Percentiles rank a stretch among this genome's conserved stretches.
phyloP scores from a whole-genome alignment of 2,113 vertebrate species.

The Austrofundulus limnaeus region DNA sequence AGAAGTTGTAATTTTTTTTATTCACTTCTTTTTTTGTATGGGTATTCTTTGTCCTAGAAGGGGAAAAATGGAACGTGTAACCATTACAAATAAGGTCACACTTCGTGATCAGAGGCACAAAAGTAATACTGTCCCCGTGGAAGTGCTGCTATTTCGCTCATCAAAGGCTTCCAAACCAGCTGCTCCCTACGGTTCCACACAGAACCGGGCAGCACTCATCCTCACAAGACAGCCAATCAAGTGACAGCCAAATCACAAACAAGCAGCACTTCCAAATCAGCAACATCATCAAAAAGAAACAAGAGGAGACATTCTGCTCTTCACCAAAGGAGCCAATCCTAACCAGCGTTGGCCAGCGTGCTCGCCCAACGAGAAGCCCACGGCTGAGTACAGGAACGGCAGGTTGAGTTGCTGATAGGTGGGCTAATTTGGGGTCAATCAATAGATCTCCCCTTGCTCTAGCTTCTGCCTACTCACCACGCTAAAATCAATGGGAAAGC shows the following conservation, averaged over 20 bases:
- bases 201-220: slow-evolving; percentile 36
- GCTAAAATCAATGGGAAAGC: slow-evolving; percentile 83
- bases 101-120: slow-evolving; percentile 57
- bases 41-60: slow-evolving; percentile 25
- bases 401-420: slow-evolving; percentile 47
- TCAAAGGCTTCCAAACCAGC: slow-evolving; percentile 51
- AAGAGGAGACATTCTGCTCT: slow-evolving; percentile 21
- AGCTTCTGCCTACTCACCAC: slow-evolving; percentile 78
- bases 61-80: slow-evolving; percentile 10
- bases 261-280: slow-evolving; percentile 55
- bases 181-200: slow-evolving; percentile 40
- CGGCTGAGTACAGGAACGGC: slow-evolving; percentile 45
- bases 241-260: slow-evolving; percentile 40
- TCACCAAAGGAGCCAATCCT: slow-evolving; percentile 44
- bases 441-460: slow-evolving; percentile 81
- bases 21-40: slow-evolving; percentile 7
- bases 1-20: slow-evolving; percentile 1
- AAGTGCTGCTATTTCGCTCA: slow-evolving; percentile 49
- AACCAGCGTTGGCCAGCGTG: slow-evolving; percentile 47
- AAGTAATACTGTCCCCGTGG: slow-evolving; percentile 48
- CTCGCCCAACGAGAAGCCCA: slow-evolving; percentile 52
- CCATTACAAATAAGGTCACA: slow-evolving; percentile 50
- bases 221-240: slow-evolving; percentile 48
- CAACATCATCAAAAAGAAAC: slow-evolving; percentile 30
- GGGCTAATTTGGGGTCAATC: slow-evolving; percentile 86